A percentile compares a stretch with the other conserved stretches of the same genome.
phyloP scores from a whole-genome alignment of 2,113 vertebrate genomes.

The Oceanodroma tethys region DNA sequence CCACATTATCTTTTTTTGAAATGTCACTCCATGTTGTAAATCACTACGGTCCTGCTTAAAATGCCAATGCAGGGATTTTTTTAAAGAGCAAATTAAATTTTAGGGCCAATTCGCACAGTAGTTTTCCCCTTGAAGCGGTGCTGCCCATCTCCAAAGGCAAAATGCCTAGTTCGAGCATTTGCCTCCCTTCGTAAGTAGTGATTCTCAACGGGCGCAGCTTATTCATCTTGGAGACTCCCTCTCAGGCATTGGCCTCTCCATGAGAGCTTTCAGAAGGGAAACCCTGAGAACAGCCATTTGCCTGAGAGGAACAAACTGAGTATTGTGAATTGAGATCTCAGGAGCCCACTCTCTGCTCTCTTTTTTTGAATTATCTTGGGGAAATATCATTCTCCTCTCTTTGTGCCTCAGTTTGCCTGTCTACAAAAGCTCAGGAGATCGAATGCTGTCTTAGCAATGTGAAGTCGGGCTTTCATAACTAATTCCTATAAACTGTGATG shows the following conservation, averaged over 20 bases:
- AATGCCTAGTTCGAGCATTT: neutral
- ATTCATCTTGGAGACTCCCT: neutral
- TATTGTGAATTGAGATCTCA: neutral
- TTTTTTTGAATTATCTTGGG: neutral
- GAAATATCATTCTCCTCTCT: neutral
- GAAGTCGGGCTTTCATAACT: neutral
- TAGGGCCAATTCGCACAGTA: neutral
- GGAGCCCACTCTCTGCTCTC: neutral
- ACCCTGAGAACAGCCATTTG: too few relatives aligned
- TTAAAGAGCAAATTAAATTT: slow-evolving; percentile 5
- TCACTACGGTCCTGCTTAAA: slow-evolving; percentile 8
- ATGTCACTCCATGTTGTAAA: slow-evolving; percentile 1
- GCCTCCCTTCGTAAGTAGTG: neutral
- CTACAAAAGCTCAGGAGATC: neutral
- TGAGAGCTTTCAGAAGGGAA: neutral
- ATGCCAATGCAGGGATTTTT: neutral
- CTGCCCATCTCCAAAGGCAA: neutral
- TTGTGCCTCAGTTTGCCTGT: neutral
- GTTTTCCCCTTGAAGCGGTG: neutral
- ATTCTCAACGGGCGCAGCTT: neutral
- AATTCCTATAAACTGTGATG: neutral
- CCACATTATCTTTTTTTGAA: slow-evolving; percentile 44
- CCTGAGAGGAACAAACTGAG: neutral
- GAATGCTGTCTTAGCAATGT: neutral
- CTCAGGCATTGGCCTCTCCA: neutral